These are phyloP conservation scores for Hydra vulgaris DNA, from an alignment of 30 jellyfish, hydroid and myxozoan genomes.

Conservation along the genomic window DNA sequence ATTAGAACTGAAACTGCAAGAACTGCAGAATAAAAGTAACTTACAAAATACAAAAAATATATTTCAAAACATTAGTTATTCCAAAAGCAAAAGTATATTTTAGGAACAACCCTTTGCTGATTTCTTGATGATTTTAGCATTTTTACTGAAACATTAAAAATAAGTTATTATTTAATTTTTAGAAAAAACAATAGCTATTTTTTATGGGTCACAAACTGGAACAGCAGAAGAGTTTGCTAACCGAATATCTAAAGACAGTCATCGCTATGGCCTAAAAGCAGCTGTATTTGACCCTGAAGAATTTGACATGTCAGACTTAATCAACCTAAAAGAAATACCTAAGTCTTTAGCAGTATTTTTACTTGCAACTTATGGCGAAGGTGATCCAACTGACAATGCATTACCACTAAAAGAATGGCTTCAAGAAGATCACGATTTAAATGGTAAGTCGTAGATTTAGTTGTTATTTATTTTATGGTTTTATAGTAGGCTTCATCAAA, in stretches of 20 bases:
- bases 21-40: no score
- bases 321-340: slow-evolving; percentile 37
- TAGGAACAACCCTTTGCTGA: no score
- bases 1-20: no score
- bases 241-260: slow-evolving; percentile 78
- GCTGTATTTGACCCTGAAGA: slow-evolving; percentile 93
- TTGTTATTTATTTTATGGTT: no score
- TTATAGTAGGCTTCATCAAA: no score
- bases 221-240: slow-evolving; percentile 91
- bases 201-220: slow-evolving; percentile 97
- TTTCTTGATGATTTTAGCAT: no score
- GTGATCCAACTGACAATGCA: slow-evolving; percentile 99
- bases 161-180: background rate
- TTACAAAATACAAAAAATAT: no score
- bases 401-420: slow-evolving; percentile 79
- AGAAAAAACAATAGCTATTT: slow-evolving; percentile 71
- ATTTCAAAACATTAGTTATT: no score
- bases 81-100: no score
- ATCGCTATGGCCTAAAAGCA: slow-evolving; percentile 65
- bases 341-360: slow-evolving; percentile 59
- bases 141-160: no score
- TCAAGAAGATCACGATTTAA: slow-evolving; percentile 65
- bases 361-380: slow-evolving; percentile 94
- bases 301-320: slow-evolving; percentile 63
- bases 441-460: no score